Conservation (phyloP, 2,888 invertebrate genomes). For the Hyppa rectilinea region DNA sequence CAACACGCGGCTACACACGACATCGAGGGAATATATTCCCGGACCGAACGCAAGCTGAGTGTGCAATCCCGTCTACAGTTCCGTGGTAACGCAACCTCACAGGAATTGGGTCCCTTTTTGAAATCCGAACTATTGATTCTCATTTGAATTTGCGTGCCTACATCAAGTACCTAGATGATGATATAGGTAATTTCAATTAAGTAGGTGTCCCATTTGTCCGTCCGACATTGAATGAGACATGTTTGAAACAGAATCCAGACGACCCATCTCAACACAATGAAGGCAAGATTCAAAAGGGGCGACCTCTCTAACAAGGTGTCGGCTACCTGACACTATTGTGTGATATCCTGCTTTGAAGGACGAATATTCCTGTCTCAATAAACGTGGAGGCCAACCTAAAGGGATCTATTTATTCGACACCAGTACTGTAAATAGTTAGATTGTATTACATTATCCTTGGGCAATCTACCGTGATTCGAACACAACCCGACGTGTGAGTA, state of each 20-base stretch:
- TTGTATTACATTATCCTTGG: slow-evolving; percentile 64
- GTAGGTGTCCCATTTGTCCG: slow-evolving; percentile 76
- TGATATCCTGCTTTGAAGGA: slow-evolving; percentile 81
- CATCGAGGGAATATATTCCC: slow-evolving; percentile 65
- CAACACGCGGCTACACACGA: slow-evolving; percentile 67
- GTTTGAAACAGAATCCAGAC: slow-evolving; percentile 83
- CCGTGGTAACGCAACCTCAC: slow-evolving; percentile 26
- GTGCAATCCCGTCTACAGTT: slow-evolving; percentile 36
- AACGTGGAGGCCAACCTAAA: slow-evolving; percentile 71
- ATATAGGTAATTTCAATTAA: slow-evolving; percentile 79
- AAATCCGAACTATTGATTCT: slow-evolving; percentile 37
- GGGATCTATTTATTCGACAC: slow-evolving; percentile 71
- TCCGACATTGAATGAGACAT: slow-evolving; percentile 74
- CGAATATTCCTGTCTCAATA: slow-evolving; percentile 85
- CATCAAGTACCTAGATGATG: slow-evolving; percentile 43
- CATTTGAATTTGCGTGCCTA: slow-evolving; percentile 32
- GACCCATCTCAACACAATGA: slow-evolving; percentile 85
- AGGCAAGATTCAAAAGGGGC: slow-evolving; percentile 82
- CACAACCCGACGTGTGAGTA: slow-evolving; percentile 49
- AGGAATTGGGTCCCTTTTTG: slow-evolving; percentile 35
- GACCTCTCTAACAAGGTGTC: slow-evolving; percentile 87
- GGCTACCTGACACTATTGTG: slow-evolving; percentile 87
- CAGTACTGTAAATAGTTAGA: slow-evolving; percentile 68
- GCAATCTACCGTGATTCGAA: slow-evolving; percentile 62
- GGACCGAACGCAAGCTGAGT: slow-evolving; percentile 46